Evolutionary conservation across 2,797 vertebrate species (phyloP).

Genomic region (Bradypus variegatus): DNA sequence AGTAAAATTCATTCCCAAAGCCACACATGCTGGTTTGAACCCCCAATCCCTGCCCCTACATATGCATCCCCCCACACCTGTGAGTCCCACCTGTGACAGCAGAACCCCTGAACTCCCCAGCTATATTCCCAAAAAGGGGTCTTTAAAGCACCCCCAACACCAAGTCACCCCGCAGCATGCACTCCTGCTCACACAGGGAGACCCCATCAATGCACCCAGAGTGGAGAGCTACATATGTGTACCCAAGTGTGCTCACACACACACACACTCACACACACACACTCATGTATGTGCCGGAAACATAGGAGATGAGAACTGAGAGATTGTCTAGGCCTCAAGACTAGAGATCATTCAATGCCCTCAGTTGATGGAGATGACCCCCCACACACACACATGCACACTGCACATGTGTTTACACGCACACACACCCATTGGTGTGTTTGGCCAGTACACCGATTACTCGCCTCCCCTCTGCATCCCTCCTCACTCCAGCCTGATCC

Average conservation of each 20-base stretch:
- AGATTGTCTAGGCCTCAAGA: not conserved
- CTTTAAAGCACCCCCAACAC: not conserved
- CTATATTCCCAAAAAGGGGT: not conserved
- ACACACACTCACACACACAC: not conserved
- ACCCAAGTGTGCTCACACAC: not conserved
- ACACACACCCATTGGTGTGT: not conserved
- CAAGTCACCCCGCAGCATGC: not conserved
- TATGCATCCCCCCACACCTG: not conserved
- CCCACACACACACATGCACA: not conserved
- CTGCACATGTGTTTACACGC: not conserved
- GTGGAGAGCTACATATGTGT: accelerated
- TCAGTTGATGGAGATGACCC: not conserved
- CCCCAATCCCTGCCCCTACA: not conserved
- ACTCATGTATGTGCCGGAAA: not conserved
- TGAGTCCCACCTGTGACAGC: not conserved
- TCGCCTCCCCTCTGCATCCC: not conserved
- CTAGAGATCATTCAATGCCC: not conserved
- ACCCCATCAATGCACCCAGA: accelerated
- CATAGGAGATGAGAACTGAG: not conserved
- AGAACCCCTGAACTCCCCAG: not conserved
- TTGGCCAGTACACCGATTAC: not conserved
- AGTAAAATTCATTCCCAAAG: not conserved
- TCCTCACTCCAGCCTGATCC: not conserved
- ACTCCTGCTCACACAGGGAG: not conserved
- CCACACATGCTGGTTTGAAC: not conserved